phyloP scores from a whole-genome alignment of 2,113 vertebrate genomes.

The Apodemus speciosus region DNA sequence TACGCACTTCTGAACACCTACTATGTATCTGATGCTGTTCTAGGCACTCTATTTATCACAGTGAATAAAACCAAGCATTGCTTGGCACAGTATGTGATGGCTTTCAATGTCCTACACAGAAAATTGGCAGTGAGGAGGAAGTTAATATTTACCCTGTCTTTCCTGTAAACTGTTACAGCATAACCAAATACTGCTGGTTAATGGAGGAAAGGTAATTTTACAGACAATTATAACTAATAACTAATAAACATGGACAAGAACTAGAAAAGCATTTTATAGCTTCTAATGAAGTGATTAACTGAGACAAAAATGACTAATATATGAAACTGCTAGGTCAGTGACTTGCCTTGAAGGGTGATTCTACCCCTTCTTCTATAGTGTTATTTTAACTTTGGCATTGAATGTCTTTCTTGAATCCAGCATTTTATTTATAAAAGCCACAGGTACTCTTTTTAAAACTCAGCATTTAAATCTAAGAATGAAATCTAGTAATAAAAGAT shows the following conservation, averaged over 20 bases:
- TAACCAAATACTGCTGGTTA: slow-evolving; percentile 26
- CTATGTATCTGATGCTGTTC: background rate
- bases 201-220: slow-evolving; percentile 33
- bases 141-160: background rate
- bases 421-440: slow-evolving; percentile 55
- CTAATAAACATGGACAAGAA: slow-evolving; percentile 16
- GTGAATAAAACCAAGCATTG: slow-evolving; percentile 21
- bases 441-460: slow-evolving; percentile 35
- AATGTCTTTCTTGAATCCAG: slow-evolving; percentile 33
- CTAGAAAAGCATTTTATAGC: slow-evolving; percentile 8
- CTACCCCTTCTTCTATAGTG: too few relatives aligned
- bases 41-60: background rate
- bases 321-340: background rate
- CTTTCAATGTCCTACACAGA: background rate
- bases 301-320: background rate
- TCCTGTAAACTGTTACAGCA: background rate
- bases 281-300: slow-evolving; percentile 31
- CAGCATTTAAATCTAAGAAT: slow-evolving; percentile 3
- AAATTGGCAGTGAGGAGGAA: slow-evolving; percentile 8
- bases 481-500: background rate
- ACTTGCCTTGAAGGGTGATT: background rate
- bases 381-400: slow-evolving; percentile 47
- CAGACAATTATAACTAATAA: slow-evolving; percentile 26
- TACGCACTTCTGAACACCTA: background rate
- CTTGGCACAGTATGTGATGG: background rate